Base-by-base conservation (phyloP, 2,113 vertebrate species). In the Camelus dromedarius region DNA sequence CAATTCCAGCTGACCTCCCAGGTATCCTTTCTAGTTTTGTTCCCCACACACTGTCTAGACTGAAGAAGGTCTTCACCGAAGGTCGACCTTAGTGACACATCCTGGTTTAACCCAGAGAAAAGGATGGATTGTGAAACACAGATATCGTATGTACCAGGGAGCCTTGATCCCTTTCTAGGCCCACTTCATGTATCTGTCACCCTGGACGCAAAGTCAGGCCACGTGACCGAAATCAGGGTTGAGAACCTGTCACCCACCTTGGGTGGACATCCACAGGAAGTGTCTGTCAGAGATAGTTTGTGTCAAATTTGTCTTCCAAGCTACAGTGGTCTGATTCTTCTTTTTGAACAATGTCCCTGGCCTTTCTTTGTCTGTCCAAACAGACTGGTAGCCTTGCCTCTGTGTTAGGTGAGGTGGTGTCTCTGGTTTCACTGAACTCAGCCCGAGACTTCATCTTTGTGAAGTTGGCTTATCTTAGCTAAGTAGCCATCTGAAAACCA, bases 331-430 rank as follows among this genome's bases (percentile, higher is more conserved):
- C 35, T 35, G 35, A 35, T 35, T 35, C 35, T 35, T 35, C 35
- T 35, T 35, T 35, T 35, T 35, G 35, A 35, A 35, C 35, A 35
- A 35, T 35, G 35, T 35, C 35, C 35, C 35, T 35, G 35, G 35
- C 35, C 35, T 35, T 35, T 35, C 35, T 35, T 35, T 35, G 35
- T 35, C 35, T 35, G 35, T 35, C 35, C 35, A 35, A 35, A 35
- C 35, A 99, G n/a, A 24, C 6, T 60, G 38, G 38, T 22, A 72
- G 38, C 8, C 22, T 8, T 62, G 16, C 9, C 20, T 46, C 1
- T 32, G 28, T 19, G 9, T 14, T 11, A 64, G 56, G 56, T 50
- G 20, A 50, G 5, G 14, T 28, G 15, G 98, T 94, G 98, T 42
- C 12, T 24, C n/a, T 84, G 38, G 7, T 38, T 35, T 35, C 35